phyloP scores from a whole-genome alignment of 2,888 invertebrate species.

The Caenorhabditis japonica region DNA sequence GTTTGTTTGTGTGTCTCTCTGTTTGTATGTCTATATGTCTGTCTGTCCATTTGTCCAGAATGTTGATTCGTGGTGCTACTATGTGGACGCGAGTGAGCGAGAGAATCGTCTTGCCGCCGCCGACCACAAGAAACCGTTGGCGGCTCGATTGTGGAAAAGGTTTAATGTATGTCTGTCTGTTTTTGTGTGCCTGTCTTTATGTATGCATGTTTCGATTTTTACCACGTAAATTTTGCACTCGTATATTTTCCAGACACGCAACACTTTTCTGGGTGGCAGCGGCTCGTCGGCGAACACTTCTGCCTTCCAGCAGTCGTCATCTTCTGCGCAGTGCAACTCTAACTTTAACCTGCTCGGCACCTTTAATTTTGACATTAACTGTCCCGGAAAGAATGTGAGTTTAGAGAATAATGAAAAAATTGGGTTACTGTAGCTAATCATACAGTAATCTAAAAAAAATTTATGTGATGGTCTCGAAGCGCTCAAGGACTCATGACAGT shows the following conservation, averaged over 20 bases:
- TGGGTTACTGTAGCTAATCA: no score
- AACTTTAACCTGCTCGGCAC: conserved; percentile 41
- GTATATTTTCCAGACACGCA: conserved; percentile 30
- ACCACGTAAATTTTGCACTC: no score
- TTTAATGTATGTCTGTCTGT: conserved; percentile 31
- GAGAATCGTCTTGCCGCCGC: background rate
- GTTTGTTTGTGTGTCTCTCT: conserved; percentile 5
- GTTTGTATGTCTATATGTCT: conserved; percentile 7
- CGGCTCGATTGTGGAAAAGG: conserved; percentile 33
- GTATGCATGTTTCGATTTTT: background rate
- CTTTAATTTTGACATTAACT: conserved; percentile 37
- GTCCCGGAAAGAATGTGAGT: conserved; percentile 30
- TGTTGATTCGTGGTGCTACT: conserved; percentile 40
- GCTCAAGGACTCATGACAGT: background rate
- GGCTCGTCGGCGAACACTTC: conserved; percentile 13
- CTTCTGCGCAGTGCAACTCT: conserved; percentile 5
- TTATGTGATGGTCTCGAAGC: no score
- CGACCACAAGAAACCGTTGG: background rate
- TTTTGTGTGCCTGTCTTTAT: conserved; percentile 13
- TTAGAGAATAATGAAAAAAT: background rate
- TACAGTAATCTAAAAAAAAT: no score
- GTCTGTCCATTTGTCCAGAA: conserved; percentile 20
- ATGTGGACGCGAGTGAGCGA: conserved; percentile 30
- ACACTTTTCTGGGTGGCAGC: conserved; percentile 34
- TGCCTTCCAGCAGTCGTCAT: conserved; percentile 1